phyloP scores from a whole-genome alignment of 30 jellyfish, hydroid and myxozoan genomes.

The Mastigias papua region DNA sequence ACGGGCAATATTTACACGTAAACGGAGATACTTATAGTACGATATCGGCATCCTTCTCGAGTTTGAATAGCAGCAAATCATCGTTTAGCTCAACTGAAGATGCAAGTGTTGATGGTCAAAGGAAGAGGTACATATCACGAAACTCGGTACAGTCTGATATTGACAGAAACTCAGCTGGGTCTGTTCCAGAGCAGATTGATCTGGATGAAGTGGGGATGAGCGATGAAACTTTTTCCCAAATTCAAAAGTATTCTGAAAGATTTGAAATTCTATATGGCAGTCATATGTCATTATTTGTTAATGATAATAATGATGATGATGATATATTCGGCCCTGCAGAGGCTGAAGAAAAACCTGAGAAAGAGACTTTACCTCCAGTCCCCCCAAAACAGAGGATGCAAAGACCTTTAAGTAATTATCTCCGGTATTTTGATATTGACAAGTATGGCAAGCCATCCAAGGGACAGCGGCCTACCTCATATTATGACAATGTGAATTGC shows the following conservation, averaged over 20 bases:
- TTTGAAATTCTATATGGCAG: conserved; percentile 89
- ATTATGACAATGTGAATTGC: conserved; percentile 87
- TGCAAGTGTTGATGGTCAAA: conserved; percentile 32
- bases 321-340: conserved; percentile 68
- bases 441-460: conserved; percentile 82
- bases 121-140: conserved; percentile 53
- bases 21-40: neutral
- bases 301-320: conserved; percentile 88
- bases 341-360: conserved; percentile 36
- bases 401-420: conserved; percentile 68
- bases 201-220: conserved; percentile 93
- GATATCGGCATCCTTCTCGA: conserved; percentile 56
- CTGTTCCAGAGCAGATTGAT: conserved; percentile 74
- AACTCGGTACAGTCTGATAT: conserved; percentile 29
- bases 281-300: conserved; percentile 86
- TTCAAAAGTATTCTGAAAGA: conserved; percentile 82
- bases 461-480: conserved; percentile 92
- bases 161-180: conserved; percentile 32
- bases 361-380: conserved; percentile 74
- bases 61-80: conserved; percentile 87
- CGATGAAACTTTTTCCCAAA: conserved; percentile 75
- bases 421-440: conserved; percentile 77
- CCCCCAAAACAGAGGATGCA: conserved; percentile 87
- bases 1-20: conserved; percentile 58
- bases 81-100: conserved; percentile 79